A percentile compares a stretch with the other conserved stretches of the same genome.
Conservation (phyloP, 2,797 vertebrate species). For the Naso thynnoides region DNA sequence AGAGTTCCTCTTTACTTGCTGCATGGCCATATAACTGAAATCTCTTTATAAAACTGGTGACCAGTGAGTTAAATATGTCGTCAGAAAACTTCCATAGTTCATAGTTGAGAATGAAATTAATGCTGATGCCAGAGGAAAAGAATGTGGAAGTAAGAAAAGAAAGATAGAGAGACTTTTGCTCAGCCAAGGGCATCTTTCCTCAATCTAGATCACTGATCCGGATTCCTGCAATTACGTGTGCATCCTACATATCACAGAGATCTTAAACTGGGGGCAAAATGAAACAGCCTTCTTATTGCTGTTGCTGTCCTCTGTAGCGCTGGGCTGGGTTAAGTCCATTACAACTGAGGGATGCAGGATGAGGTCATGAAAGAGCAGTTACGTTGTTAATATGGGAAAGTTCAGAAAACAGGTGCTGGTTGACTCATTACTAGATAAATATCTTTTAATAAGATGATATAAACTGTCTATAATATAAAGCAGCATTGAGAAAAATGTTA, state of each 20-base stretch:
- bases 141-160: constrained; percentile 33
- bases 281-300: constrained; percentile 60
- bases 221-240: constrained; percentile 61
- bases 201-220: constrained; percentile 66
- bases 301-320: constrained; percentile 41
- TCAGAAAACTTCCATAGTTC: neutral
- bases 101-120: constrained; percentile 20
- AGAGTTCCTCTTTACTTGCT: neutral
- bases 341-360: constrained; percentile 20
- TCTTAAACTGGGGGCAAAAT: constrained; percentile 63
- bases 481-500: neutral
- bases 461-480: constrained; percentile 3
- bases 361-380: constrained; percentile 52
- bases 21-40: neutral
- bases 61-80: neutral
- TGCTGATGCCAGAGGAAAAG: constrained; percentile 9
- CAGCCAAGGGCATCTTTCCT: constrained; percentile 66
- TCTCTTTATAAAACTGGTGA: neutral
- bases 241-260: constrained; percentile 59
- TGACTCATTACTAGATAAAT: neutral
- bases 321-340: constrained; percentile 48
- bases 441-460: constrained; percentile 2
- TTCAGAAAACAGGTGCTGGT: constrained; percentile 1
- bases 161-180: constrained; percentile 19
- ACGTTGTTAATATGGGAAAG: constrained; percentile 35